These are phyloP conservation scores for Lutjanus argentimaculatus DNA, from an alignment of 2,797 vertebrate genomes.

Conservation along the genomic window DNA sequence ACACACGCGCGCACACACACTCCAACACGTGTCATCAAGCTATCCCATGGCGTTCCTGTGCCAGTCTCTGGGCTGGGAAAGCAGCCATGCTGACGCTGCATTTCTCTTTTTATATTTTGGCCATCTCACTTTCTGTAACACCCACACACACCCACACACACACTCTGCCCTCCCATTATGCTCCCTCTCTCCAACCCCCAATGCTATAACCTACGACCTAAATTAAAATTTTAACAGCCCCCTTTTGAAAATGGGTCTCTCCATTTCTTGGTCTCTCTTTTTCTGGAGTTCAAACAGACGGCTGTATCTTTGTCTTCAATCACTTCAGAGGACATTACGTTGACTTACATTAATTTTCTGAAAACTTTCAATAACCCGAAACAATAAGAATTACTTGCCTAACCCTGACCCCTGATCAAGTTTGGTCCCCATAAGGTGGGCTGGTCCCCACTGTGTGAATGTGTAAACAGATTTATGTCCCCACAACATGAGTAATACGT, in stretches of 20 bases:
- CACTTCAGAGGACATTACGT: too few species aligned
- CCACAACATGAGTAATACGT: too few species aligned
- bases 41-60: neutral
- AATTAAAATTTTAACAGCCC: constrained; percentile 48
- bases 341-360: too few species aligned
- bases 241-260: constrained; percentile 8
- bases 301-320: too few species aligned
- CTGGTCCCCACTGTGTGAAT: too few species aligned
- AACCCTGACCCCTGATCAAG: too few species aligned
- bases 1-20: neutral
- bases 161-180: constrained; percentile 3
- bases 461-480: too few species aligned
- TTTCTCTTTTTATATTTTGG: constrained; percentile 36
- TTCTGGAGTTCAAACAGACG: constrained; percentile 1
- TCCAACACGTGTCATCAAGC: constrained; percentile 7
- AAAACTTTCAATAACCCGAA: too few species aligned
- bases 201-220: constrained; percentile 32
- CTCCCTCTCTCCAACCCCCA: neutral
- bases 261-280: constrained; percentile 3
- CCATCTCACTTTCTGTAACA: constrained; percentile 14
- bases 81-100: constrained; percentile 58
- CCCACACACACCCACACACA: constrained; percentile 16
- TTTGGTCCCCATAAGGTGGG: too few species aligned
- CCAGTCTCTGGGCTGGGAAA: constrained; percentile 35
- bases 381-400: too few species aligned